These are phyloP conservation scores for Apamea crenata DNA, from an alignment of 2,888 invertebrate species.

Conservation along the genomic window DNA sequence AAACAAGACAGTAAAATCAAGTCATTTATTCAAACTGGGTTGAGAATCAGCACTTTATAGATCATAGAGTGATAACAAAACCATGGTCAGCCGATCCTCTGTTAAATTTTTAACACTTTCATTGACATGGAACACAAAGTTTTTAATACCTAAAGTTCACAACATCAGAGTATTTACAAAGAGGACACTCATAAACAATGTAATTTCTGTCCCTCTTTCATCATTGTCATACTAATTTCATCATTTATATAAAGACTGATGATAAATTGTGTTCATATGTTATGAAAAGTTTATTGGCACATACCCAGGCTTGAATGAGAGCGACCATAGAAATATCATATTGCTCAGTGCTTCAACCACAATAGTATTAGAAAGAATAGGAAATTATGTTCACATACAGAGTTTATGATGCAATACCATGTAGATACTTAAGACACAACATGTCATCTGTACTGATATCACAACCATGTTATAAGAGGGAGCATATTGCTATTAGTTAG, in stretches of 20 bases:
- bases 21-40: too few species aligned
- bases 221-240: slow-evolving; percentile 17
- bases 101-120: neutral
- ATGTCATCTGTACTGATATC: neutral
- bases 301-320: slow-evolving; percentile 25
- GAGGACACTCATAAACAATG: neutral
- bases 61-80: too few species aligned
- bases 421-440: neutral
- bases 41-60: too few species aligned
- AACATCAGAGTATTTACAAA: neutral
- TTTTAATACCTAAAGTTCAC: neutral
- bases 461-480: neutral
- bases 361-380: neutral
- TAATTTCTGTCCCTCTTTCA: slow-evolving; percentile 13
- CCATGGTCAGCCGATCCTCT: neutral
- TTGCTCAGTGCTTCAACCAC: slow-evolving; percentile 22
- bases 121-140: neutral
- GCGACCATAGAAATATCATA: neutral
- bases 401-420: neutral
- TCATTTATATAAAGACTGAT: slow-evolving; percentile 22
- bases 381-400: neutral
- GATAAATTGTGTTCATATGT: slow-evolving; percentile 22
- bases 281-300: slow-evolving; percentile 38
- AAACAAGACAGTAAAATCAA: too few species aligned
- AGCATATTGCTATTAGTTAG: neutral